Base-by-base conservation (phyloP, 2,888 invertebrate species). In the Hirtodrosophila histrioides region DNA sequence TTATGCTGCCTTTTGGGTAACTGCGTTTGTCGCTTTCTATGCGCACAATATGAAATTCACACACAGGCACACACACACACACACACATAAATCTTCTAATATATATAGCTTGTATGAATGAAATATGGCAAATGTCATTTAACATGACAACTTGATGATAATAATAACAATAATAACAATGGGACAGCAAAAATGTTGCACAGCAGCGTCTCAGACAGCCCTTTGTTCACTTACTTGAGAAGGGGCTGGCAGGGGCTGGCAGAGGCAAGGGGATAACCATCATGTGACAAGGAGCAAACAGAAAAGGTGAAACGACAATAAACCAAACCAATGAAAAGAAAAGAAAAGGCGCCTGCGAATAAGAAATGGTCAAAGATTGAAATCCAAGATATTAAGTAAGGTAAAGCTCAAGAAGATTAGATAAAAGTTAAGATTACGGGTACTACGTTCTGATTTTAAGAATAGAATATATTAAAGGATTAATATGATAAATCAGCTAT, bases 121-220 rank as follows among this genome's bases (percentile, higher is more conserved):
- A 86, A 86, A 85, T 88, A 87, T 87, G 89, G 88, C 88, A 89
- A 87, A 87, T 88, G 87, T 87, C 87, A 89, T 87, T 87, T 88
- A 84, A 82, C 78, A 88, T 89, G 87, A 88, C 89, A 87, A 89
- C 82, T 86, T 89, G 87, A 89, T 82, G 83, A 86, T 82, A 84
- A 88, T 81, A 75, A 75, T 72, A 81, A 76, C 85, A 75, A 78
- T 73, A 85, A 74, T 74, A 78, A 78, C 78, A 81, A 75, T 56
- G 51, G 62, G 35, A 33, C 40, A 46, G 40, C 51, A 62, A 68
- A 69, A 46, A 57, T 60, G 43, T 43, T 63, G n/a, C 49, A 12
- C 11, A 64, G 35, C 40, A 56, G 24, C 51, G 11, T 50, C 55
- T 54, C 44, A 60, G 68, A 9, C 60, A 56, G 55, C 36, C 33